Percentiles rank a stretch among this genome's conserved stretches.
These are phyloP conservation scores for Lycia hirtaria DNA, from an alignment of 2,888 invertebrate genomes.

Conservation along the genomic window DNA sequence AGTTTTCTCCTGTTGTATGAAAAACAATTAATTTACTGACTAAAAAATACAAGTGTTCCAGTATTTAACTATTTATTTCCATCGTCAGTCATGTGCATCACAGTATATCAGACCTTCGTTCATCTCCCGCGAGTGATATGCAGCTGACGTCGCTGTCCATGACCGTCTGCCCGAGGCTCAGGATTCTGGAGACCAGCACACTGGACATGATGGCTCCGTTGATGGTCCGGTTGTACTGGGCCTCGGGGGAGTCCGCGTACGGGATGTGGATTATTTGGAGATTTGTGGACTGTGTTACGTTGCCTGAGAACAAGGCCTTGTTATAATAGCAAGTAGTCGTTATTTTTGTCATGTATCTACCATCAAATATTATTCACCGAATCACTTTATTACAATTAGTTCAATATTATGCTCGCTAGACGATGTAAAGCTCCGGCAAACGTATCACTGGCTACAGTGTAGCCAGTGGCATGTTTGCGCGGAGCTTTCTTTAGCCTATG, in stretches of 20 bases:
- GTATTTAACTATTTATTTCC: no score
- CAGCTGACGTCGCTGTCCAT: conserved; percentile 45
- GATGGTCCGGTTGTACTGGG: conserved; percentile 52
- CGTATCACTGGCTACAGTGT: no score
- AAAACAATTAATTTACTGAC: no score
- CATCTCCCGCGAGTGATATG: conserved; percentile 5
- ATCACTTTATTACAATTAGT: no score
- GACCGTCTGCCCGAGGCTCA: conserved; percentile 52
- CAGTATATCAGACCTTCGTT: neutral
- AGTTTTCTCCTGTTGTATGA: no score
- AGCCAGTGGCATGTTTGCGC: no score
- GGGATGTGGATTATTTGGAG: conserved; percentile 50
- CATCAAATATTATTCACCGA: no score
- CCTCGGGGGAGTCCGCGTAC: conserved; percentile 38
- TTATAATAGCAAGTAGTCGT: neutral
- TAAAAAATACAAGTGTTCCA: no score
- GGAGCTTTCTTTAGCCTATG: no score
- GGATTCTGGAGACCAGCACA: conserved; percentile 54
- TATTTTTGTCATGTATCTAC: no score
- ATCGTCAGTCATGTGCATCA: neutral
- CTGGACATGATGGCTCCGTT: conserved; percentile 58
- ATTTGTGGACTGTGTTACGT: conserved; percentile 48
- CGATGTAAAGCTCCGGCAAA: no score
- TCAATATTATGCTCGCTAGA: no score
- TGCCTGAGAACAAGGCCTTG: conserved; percentile 45